Conservation (phyloP, 2,113 vertebrate species). For the Brachirus orientalis region DNA sequence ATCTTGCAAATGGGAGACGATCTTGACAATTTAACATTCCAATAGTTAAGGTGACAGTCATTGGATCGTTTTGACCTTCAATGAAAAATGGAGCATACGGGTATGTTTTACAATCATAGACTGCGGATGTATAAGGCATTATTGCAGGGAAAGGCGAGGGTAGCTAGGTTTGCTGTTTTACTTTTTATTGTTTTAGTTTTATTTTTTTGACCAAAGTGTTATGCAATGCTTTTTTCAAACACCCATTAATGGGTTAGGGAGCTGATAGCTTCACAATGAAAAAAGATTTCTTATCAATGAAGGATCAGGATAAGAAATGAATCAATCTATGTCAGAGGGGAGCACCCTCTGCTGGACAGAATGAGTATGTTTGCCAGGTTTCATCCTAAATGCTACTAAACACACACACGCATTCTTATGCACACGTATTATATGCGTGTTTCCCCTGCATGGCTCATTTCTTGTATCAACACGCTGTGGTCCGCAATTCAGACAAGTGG, state of each 20-base stretch:
- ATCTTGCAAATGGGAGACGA: constrained; percentile 44
- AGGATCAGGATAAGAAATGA: constrained; percentile 73
- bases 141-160: constrained; percentile 55
- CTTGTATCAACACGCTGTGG: neutral
- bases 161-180: constrained; percentile 66
- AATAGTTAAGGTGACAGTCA: constrained; percentile 62
- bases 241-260: constrained; percentile 61
- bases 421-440: constrained; percentile 30
- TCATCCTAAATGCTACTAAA: constrained; percentile 65
- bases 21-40: constrained; percentile 74
- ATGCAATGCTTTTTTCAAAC: constrained; percentile 76
- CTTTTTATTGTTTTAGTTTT: constrained; percentile 37
- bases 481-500: neutral
- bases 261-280: constrained; percentile 58
- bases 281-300: constrained; percentile 66
- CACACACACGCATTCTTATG: constrained; percentile 20
- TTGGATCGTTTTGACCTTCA: constrained; percentile 63
- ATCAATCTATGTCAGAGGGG: constrained; percentile 64
- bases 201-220: constrained; percentile 79
- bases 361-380: constrained; percentile 47
- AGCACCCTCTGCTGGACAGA: constrained; percentile 54
- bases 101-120: constrained; percentile 83
- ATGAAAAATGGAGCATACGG: constrained; percentile 73
- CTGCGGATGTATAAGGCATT: constrained; percentile 67
- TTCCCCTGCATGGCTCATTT: constrained; percentile 15